Evolutionary conservation across 2,888 invertebrate genomes (phyloP), one percentile per base, ranked within the genome.

Genomic region (Cheilosia impressa): DNA sequence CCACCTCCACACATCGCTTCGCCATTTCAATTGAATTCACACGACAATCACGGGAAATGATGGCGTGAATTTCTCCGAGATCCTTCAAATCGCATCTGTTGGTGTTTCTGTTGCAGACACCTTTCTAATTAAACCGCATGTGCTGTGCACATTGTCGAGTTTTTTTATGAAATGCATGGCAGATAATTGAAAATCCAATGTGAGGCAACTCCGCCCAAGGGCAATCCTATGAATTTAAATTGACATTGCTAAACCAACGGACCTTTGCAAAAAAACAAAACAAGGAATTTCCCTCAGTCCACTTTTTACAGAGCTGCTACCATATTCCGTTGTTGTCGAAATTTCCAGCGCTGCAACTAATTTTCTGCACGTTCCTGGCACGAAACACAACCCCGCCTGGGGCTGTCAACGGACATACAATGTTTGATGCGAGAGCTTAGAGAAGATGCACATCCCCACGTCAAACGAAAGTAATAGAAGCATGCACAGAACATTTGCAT

Each of bases 91-190:
- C 6, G 4, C 10, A 9, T 10, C 9, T 50, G 10, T 76, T 63
- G 45, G n/a, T 24, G 60, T 78, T 50, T 73, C 73, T 78, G 73
- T 34, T 53, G 60, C 58, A 65, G 79, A 80, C 75, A 76, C 58
- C 24, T 65, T 79, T 84, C 71, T 80, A 84, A 84, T 80, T 80
- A 78, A 57, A 27, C 13, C 76, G 38, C 60, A 68, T 58, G 58
- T 57, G 76, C 5, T 58, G 58, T 57, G 76, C 5, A 27, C 1
- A 0, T 6, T 6, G 27, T 5, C 6, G 5, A 27, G 6, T 24
- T 24, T 24, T 24, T 24, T 24, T 24, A 4, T 4, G 4, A 24
- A 24, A 27, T 27, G 7, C 27, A 27, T 27, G 7, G 27, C 27
- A 27, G 27, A 27, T 27, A 27, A 27, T 27, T 27, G 27, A 17